Evolutionary conservation across 2,797 vertebrate species (phyloP).

Genomic region (Pangasius macronema): DNA sequence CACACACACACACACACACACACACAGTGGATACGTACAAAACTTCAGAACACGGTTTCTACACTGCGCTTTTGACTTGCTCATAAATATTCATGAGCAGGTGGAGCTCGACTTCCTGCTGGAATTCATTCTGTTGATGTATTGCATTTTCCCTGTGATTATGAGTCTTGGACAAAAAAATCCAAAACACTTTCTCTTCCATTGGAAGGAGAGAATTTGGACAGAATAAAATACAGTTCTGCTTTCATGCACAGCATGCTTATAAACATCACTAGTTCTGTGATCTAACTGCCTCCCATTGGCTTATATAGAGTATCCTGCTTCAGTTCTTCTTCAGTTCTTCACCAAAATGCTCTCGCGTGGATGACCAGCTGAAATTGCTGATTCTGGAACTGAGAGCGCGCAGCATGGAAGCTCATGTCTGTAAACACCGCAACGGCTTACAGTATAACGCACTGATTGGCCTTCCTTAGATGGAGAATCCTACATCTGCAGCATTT

Average conservation of each 20-base stretch:
- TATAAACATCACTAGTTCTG: not conserved
- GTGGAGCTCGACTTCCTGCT: constrained; percentile 20
- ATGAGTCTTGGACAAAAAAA: not conserved
- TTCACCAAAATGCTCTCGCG: no score
- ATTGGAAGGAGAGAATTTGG: constrained; percentile 1
- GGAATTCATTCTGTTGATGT: constrained; percentile 18
- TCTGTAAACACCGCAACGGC: not conserved
- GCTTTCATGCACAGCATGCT: not conserved
- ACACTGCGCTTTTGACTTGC: not conserved
- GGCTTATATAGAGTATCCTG: not conserved
- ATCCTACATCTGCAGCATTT: not conserved
- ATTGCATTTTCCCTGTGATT: constrained; percentile 13
- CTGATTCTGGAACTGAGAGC: not conserved
- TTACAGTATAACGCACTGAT: not conserved
- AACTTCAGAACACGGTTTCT: not conserved
- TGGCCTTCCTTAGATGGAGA: not conserved
- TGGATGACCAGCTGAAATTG: not conserved
- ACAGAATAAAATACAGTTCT: not conserved
- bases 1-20: not conserved
- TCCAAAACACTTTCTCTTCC: not conserved
- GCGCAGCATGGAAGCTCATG: not conserved
- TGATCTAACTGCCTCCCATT: not conserved
- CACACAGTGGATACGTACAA: not conserved
- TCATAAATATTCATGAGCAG: constrained; percentile 50
- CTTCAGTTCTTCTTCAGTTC: not conserved